Percentiles rank a stretch among this genome's conserved stretches.
Conservation (phyloP, 2,888 invertebrate species). For the Harmothoe impar region DNA sequence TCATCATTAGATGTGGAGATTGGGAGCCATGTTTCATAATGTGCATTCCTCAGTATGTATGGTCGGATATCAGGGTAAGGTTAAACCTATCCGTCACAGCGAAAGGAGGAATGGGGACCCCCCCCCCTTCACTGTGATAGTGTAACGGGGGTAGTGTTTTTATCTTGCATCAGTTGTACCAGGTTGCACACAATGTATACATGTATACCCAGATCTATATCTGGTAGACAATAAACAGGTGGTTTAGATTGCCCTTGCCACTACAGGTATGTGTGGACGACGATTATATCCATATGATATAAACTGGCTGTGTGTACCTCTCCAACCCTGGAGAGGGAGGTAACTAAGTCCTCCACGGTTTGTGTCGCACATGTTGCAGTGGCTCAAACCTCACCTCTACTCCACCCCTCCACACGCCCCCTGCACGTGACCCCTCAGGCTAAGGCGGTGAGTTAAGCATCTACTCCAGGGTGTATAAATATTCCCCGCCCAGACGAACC, state of each 20-base stretch:
- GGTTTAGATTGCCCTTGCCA: background rate
- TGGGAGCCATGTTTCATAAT: too few species aligned
- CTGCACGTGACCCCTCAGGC: background rate
- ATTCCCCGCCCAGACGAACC: constrained; percentile 22
- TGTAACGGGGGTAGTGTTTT: too few species aligned
- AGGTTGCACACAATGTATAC: too few species aligned
- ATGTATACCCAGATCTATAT: background rate
- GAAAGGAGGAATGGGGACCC: too few species aligned
- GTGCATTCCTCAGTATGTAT: too few species aligned
- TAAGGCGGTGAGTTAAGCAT: background rate
- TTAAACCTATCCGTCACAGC: too few species aligned
- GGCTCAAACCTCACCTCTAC: background rate
- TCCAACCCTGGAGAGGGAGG: background rate
- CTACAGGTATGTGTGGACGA: background rate
- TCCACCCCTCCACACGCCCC: background rate
- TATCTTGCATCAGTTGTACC: too few species aligned
- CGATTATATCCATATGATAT: background rate
- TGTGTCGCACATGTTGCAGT: constrained; percentile 2
- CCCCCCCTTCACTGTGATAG: too few species aligned
- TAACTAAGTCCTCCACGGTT: background rate
- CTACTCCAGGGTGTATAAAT: constrained; percentile 29
- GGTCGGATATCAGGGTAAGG: too few species aligned
- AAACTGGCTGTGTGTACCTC: background rate
- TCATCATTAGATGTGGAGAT: too few species aligned
- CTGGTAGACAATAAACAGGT: constrained; percentile 19